These are phyloP conservation scores for Ginglymostoma cirratum DNA, from an alignment of 2,113 vertebrate genomes.

Conservation along the genomic window DNA sequence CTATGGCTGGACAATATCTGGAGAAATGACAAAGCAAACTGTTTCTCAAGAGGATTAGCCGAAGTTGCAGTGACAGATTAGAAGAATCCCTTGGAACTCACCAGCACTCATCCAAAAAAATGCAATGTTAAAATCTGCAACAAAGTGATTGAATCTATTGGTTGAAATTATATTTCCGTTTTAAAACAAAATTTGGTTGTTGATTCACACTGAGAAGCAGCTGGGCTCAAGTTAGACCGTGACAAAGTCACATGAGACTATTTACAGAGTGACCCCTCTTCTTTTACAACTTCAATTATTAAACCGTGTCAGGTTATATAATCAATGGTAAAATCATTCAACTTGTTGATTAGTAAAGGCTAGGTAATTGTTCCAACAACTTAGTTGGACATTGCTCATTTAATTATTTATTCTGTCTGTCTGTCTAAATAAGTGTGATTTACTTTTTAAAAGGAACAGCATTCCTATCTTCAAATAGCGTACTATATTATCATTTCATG, in stretches of 20 bases:
- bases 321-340: not conserved
- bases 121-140: not conserved
- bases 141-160: not conserved
- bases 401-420: not conserved
- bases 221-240: not conserved
- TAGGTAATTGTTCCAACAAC: not conserved
- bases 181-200: not conserved
- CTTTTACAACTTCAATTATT: not conserved
- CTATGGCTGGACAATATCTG: not conserved
- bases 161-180: not conserved
- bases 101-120: not conserved
- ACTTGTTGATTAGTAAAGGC: not conserved
- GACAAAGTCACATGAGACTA: not conserved
- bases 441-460: not conserved
- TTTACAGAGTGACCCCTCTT: not conserved
- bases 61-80: not conserved
- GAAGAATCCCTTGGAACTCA: not conserved
- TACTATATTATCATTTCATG: not conserved
- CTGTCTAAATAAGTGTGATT: no score
- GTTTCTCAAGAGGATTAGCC: not conserved
- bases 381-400: not conserved
- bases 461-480: not conserved
- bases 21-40: not conserved
- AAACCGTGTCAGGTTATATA: not conserved
- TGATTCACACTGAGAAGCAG: not conserved